A percentile compares a stretch with the other conserved stretches of the same genome.
Conservation (phyloP, 2,797 vertebrate genomes). For the Danio aesculapii region DNA sequence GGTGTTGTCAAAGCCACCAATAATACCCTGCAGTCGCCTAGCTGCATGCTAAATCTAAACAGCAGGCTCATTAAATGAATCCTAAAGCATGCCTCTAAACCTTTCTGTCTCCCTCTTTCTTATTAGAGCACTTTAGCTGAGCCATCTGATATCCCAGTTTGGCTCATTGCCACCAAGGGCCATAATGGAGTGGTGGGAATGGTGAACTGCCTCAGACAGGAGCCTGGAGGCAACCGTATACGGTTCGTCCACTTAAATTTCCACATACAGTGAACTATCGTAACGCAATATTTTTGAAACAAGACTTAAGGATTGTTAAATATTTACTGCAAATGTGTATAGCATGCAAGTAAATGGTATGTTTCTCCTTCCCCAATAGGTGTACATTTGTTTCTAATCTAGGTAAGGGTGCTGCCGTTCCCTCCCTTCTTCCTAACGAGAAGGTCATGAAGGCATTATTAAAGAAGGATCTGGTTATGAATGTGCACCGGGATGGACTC, state of each 20-base stretch:
- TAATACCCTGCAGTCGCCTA: background rate
- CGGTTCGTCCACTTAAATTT: conserved; percentile 76
- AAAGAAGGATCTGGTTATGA: conserved; percentile 86
- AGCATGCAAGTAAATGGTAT: background rate
- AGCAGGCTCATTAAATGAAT: background rate
- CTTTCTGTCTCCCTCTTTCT: conserved; percentile 21
- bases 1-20: background rate
- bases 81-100: conserved; percentile 1
- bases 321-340: background rate
- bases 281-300: too few species aligned
- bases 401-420: conserved; percentile 71
- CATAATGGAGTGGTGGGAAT: conserved; percentile 92
- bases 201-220: conserved; percentile 96
- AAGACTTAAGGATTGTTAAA: background rate
- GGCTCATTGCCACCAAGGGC: conserved; percentile 83
- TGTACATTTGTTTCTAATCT: conserved; percentile 91
- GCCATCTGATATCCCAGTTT: conserved; percentile 80
- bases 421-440: conserved; percentile 69
- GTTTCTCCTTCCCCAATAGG: conserved; percentile 69
- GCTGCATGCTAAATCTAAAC: background rate
- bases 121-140: conserved; percentile 76
- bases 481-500: conserved; percentile 88
- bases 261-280: background rate
- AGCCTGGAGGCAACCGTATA: conserved; percentile 89
- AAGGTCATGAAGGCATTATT: conserved; percentile 79